A percentile compares a stretch with the other conserved stretches of the same genome.
These are phyloP conservation scores for Drosophila nigromelanica DNA, from an alignment of 1,140 invertebrate genomes.

Conservation along the genomic window DNA sequence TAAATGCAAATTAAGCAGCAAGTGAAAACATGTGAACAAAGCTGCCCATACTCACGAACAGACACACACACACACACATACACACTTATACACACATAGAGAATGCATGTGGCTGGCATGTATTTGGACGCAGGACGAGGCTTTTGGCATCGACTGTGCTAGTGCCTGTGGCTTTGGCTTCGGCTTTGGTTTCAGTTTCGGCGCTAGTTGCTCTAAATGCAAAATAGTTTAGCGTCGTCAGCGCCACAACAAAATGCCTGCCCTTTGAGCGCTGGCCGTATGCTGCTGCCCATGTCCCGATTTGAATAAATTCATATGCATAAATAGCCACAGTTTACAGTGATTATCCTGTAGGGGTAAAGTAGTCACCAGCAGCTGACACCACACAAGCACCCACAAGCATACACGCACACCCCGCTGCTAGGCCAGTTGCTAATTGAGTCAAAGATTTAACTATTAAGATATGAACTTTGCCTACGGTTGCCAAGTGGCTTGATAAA, in stretches of 20 bases:
- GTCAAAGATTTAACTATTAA: constrained; percentile 44
- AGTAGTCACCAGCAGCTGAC: constrained; percentile 48
- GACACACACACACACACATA: constrained; percentile 10
- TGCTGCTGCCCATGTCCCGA: constrained; percentile 31
- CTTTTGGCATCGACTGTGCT: constrained; percentile 20
- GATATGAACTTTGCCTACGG: constrained; percentile 18
- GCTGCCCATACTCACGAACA: constrained; percentile 43
- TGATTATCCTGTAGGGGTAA: constrained; percentile 44
- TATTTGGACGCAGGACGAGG: constrained; percentile 33
- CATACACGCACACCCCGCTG: constrained; percentile 5
- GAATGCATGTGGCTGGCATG: constrained; percentile 42
- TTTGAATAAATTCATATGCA: constrained; percentile 80
- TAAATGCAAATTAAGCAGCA: constrained; percentile 83
- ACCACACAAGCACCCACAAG: not conserved
- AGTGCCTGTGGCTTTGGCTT: constrained; percentile 31
- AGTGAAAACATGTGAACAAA: constrained; percentile 83
- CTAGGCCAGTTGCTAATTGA: constrained; percentile 57
- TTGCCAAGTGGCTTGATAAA: not conserved
- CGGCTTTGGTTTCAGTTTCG: constrained; percentile 36
- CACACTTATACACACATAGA: constrained; percentile 8
- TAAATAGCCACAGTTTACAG: constrained; percentile 59
- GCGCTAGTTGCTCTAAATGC: constrained; percentile 65
- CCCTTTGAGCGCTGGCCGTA: not conserved
- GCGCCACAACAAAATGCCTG: constrained; percentile 67
- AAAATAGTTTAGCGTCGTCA: constrained; percentile 70